These are phyloP conservation scores for Chrysodeixis includens DNA, from an alignment of 2,888 invertebrate genomes.

Conservation along the genomic window DNA sequence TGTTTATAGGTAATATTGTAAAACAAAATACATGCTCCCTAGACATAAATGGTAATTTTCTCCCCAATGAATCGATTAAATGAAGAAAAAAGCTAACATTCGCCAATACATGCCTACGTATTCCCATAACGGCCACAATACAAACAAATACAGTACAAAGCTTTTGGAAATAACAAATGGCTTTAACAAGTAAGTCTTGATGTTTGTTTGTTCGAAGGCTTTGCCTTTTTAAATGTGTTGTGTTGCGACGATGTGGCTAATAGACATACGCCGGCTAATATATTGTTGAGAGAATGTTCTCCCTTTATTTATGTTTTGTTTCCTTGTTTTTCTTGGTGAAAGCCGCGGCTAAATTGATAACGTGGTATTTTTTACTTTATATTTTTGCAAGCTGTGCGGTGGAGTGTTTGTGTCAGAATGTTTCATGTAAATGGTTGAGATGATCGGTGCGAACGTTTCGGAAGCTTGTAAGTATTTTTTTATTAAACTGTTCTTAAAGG, in stretches of 20 bases:
- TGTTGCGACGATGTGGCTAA: constrained; percentile 33
- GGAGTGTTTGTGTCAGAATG: constrained; percentile 1
- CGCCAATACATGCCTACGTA: background rate
- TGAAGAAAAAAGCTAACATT: background rate
- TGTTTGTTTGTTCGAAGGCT: constrained; percentile 32
- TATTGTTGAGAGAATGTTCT: constrained; percentile 43
- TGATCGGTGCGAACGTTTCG: background rate
- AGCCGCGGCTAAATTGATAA: constrained; percentile 43
- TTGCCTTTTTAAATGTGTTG: constrained; percentile 46
- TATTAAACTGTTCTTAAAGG: background rate
- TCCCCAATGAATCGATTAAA: too few species aligned
- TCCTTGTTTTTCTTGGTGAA: constrained; percentile 47
- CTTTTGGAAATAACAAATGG: constrained; percentile 50
- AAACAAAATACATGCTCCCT: too few species aligned
- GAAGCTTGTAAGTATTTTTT: background rate
- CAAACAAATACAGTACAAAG: constrained; percentile 2
- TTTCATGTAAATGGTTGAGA: constrained; percentile 5
- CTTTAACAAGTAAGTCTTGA: constrained; percentile 43
- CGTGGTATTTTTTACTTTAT: constrained; percentile 31
- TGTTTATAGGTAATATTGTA: too few species aligned
- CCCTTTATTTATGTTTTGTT: constrained; percentile 43
- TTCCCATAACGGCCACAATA: background rate
- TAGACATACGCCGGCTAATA: constrained; percentile 22
- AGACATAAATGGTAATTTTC: too few species aligned
- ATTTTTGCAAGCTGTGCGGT: constrained; percentile 26